These are phyloP conservation scores for Spea multiplicata DNA, from an alignment of 2,113 vertebrate species.

Conservation along the genomic window DNA sequence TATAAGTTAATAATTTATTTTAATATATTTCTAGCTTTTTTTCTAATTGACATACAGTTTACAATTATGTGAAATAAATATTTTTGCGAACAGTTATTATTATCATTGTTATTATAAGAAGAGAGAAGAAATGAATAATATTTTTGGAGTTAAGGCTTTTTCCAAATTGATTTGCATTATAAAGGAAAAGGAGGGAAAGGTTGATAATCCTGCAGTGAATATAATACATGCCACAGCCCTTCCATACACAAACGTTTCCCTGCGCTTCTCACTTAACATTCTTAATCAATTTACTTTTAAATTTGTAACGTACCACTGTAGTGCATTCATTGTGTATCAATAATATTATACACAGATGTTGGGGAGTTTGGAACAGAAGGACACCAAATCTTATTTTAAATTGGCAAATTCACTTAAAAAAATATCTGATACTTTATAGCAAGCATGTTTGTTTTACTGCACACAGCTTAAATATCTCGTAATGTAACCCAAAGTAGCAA, in stretches of 20 bases:
- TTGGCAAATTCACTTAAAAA: conserved; percentile 37
- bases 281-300: conserved; percentile 7
- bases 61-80: no score
- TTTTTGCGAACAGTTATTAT: no score
- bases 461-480: conserved; percentile 31
- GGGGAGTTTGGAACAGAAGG: conserved; percentile 12
- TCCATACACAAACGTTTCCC: neutral
- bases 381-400: conserved; percentile 46
- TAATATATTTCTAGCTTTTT: no score
- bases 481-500: conserved; percentile 45
- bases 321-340: conserved; percentile 31
- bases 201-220: no score
- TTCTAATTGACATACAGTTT: no score
- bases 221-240: neutral
- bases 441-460: conserved; percentile 39
- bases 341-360: conserved; percentile 46
- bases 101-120: no score
- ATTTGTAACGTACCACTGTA: conserved; percentile 31
- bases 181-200: no score
- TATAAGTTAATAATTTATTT: no score
- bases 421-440: conserved; percentile 34
- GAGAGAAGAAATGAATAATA: no score
- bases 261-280: conserved; percentile 40
- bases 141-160: no score
- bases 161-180: no score